Evolutionary conservation across 2,797 vertebrate genomes (phyloP), one percentile per base, ranked within the genome.

Genomic region (Enteromius paludinosus): DNA sequence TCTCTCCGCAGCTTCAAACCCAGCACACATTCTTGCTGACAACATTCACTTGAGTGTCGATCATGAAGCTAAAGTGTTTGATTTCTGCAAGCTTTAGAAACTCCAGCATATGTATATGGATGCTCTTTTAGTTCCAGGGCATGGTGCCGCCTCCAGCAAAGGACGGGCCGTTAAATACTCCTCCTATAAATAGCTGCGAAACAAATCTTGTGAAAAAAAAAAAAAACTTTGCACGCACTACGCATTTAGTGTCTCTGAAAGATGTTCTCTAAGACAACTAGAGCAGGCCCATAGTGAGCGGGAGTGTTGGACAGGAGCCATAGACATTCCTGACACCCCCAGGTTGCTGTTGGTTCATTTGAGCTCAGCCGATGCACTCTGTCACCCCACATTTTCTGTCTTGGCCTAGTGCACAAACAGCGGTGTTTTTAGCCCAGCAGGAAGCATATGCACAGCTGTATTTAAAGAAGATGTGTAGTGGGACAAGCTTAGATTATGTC

Each of bases 331-430:
- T 94, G 89, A 91, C 92, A 93, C 93, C 88, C 87, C 92, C 92
- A 94, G 92, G 93, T 94, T 94, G 93, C 92, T 89, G 90, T 93
- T 93, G 93, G 93, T 94, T 94, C 93, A 94, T 94, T 93, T 93
- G 89, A 94, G 94, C 94, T 92, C 93, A 94, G 92, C 90, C 90
- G 86, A 88, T 94, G 94, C 90, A 95, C 94, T 95, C 94, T 91
- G 88, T 95, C 94, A 95, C 94, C 94, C 94, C 92, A 74, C 87
- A 75, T 85, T 84, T 83, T 82, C 83, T 84, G 54, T 75, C 78
- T 54, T 82, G 76, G 75, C 78, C 79, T 83, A 56, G 85, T 79
- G 78, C 85, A 82, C 75, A 88, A 85, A 85, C 83, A 86, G 71
- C 33, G 83, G 83, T 81, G 87, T 79, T 88, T 85, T 80, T 78